Percentiles rank a stretch among this genome's conserved stretches.
Conservation (phyloP, 1,140 invertebrate genomes). For the Homarus americanus region DNA sequence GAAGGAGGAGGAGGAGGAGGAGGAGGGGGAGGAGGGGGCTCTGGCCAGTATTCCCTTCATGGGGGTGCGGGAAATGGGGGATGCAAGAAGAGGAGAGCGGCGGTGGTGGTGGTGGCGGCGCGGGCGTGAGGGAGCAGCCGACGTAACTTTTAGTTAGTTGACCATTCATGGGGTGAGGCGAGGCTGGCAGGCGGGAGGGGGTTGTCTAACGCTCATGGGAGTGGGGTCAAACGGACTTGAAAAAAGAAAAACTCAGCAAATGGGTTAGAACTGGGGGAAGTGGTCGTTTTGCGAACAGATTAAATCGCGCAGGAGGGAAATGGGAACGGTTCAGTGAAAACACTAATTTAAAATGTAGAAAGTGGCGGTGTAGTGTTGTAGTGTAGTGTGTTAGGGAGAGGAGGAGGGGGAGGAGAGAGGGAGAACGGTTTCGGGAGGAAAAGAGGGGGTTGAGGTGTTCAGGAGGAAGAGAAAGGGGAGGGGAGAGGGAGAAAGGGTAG, state of each 20-base stretch:
- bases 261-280: conserved; percentile 35
- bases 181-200: neutral
- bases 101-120: no score
- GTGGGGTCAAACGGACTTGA: conserved; percentile 34
- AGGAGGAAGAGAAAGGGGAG: no score
- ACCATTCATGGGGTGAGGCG: conserved; percentile 20
- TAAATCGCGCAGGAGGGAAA: conserved; percentile 42
- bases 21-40: no score
- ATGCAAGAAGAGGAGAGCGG: no score
- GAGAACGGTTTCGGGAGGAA: no score
- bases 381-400: no score
- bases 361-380: neutral
- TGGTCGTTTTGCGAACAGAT: conserved; percentile 42
- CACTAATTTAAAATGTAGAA: conserved; percentile 44
- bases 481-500: no score
- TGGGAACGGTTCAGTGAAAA: conserved; percentile 22
- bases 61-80: no score
- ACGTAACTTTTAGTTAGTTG: conserved; percentile 27
- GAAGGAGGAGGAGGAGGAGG: no score
- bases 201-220: conserved; percentile 4
- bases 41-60: no score
- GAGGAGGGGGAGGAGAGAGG: neutral
- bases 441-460: no score
- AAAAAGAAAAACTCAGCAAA: conserved; percentile 34
- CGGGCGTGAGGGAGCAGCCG: neutral